A percentile compares a stretch with the other conserved stretches of the same genome.
These are phyloP conservation scores for Fulica atra DNA, from an alignment of 2,113 vertebrate genomes.

Conservation along the genomic window DNA sequence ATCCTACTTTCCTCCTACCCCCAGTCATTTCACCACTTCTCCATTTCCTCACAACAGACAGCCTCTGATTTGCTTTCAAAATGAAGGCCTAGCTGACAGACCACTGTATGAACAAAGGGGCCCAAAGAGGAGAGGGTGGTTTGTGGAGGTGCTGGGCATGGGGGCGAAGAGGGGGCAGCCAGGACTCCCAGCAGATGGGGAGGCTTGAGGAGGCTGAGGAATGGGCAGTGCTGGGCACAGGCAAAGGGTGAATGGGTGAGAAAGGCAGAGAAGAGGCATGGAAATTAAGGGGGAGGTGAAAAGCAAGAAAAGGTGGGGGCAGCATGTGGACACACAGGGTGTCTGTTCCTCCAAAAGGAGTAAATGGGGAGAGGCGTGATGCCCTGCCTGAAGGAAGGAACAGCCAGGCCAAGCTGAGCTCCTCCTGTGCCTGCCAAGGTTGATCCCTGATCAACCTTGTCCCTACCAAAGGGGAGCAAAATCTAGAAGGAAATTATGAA, in stretches of 20 bases:
- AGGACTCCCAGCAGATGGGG: not conserved
- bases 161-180: not conserved
- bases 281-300: not conserved
- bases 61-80: slow-evolving; percentile 5
- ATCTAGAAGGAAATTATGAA: not conserved
- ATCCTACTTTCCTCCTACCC: not conserved
- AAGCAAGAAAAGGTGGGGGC: not conserved
- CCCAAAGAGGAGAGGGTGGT: not conserved
- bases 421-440: not conserved
- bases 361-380: not conserved
- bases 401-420: not conserved
- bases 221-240: fast-evolving
- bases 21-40: not conserved
- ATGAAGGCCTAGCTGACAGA: slow-evolving; percentile 15
- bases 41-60: not conserved
- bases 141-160: not conserved
- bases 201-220: not conserved
- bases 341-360: not conserved
- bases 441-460: not conserved
- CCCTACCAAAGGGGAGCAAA: not conserved
- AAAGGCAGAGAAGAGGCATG: not conserved
- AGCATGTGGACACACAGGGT: not conserved
- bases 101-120: not conserved
- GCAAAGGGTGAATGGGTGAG: not conserved
- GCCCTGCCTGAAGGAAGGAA: not conserved